Conservation (phyloP, 2,797 vertebrate species). For the Micromesistius poutassou region DNA sequence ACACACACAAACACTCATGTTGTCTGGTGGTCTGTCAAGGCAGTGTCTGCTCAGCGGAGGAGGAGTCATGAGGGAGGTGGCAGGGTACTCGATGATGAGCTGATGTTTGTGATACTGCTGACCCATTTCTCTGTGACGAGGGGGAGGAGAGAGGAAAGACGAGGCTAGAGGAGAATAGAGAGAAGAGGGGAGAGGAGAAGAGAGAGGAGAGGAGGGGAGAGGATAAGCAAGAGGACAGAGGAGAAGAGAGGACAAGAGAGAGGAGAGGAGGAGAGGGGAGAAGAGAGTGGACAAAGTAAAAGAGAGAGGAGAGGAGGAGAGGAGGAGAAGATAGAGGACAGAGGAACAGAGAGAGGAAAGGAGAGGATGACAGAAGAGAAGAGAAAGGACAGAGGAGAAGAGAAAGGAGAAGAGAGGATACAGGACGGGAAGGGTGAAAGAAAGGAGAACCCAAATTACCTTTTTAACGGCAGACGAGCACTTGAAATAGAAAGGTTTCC, state of each 20-base stretch:
- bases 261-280: background rate
- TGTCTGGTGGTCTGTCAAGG: constrained; percentile 5
- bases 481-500: background rate
- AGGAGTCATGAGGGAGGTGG: background rate
- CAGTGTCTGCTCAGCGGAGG: background rate
- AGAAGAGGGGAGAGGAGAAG: background rate
- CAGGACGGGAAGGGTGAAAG: background rate
- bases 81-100: background rate
- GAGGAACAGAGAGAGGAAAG: background rate
- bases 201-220: background rate
- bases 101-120: constrained; percentile 13
- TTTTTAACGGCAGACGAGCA: background rate
- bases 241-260: background rate
- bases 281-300: background rate
- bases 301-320: background rate
- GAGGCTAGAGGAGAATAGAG: background rate
- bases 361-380: background rate
- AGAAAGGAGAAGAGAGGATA: background rate
- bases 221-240: background rate
- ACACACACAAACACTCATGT: background rate
- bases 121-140: constrained; percentile 14
- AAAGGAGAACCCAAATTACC: background rate
- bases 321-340: background rate
- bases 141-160: background rate
- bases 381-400: background rate